phyloP scores from a whole-genome alignment of 2,113 vertebrate genomes.

The Caracal caracal region DNA sequence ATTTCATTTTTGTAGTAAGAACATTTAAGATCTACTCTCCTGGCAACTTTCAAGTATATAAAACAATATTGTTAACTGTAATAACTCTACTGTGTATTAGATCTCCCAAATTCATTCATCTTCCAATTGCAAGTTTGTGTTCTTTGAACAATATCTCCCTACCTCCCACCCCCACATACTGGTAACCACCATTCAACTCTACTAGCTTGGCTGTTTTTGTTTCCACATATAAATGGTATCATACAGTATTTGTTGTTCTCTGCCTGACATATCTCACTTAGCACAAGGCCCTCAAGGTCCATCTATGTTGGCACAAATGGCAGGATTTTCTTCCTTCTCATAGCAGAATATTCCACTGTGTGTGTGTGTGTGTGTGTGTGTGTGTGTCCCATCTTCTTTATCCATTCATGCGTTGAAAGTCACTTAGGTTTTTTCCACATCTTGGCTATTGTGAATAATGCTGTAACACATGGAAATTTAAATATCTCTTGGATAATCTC shows the following conservation, averaged over 20 bases:
- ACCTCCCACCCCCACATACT: neutral
- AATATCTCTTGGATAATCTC: neutral
- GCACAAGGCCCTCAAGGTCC: neutral
- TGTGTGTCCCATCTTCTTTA: neutral
- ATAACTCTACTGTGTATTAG: neutral
- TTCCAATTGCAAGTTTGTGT: neutral
- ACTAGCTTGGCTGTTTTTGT: neutral
- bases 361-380: neutral
- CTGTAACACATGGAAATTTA: neutral
- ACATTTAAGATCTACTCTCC: neutral
- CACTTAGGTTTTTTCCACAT: neutral
- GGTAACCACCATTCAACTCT: neutral
- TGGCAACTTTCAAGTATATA: neutral
- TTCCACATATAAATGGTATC: neutral
- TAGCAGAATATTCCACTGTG: neutral
- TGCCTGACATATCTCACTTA: neutral
- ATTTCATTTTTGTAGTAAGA: neutral
- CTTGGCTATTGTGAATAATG: neutral
- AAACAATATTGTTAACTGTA: neutral
- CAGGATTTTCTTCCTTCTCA: neutral
- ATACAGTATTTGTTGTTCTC: neutral
- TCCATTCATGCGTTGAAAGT: neutral
- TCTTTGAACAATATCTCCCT: neutral
- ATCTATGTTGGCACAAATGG: neutral
- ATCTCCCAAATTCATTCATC: neutral